A percentile compares a stretch with the other conserved stretches of the same genome.
These are phyloP conservation scores for Drosophila eugracilis DNA, from an alignment of 1,140 invertebrate species.

Conservation along the genomic window DNA sequence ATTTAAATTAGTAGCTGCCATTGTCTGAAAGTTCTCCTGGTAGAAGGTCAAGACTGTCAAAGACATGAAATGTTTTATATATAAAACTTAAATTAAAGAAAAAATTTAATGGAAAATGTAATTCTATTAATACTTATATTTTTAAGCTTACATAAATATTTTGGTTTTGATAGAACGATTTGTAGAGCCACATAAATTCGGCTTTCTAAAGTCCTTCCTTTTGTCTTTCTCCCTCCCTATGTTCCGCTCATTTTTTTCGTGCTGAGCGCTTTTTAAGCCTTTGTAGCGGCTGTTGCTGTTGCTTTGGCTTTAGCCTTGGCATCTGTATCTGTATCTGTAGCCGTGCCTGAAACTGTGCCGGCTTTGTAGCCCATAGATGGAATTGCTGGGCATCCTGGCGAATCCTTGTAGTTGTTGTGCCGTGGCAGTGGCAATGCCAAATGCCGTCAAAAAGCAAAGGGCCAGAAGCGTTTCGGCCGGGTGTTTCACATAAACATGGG, in stretches of 20 bases:
- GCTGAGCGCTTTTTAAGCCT: conserved; percentile 70
- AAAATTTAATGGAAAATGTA: too few relatives aligned
- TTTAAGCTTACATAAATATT: too few relatives aligned
- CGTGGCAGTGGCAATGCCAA: conserved; percentile 54
- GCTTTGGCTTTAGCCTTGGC: conserved; percentile 39
- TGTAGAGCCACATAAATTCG: conserved; percentile 14
- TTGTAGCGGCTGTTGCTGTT: conserved; percentile 66
- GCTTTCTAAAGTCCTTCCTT: background rate
- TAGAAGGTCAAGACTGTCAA: background rate
- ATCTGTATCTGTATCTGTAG: conserved; percentile 37
- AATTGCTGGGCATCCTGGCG: conserved; percentile 34
- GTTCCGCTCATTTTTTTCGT: conserved; percentile 41
- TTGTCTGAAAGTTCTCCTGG: too few relatives aligned
- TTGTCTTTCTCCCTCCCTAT: background rate
- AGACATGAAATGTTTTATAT: too few relatives aligned
- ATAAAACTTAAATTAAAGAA: too few relatives aligned
- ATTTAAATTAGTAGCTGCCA: background rate
- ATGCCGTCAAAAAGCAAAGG: conserved; percentile 75
- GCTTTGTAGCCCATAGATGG: conserved; percentile 48
- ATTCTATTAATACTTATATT: too few relatives aligned
- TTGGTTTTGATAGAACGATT: background rate
- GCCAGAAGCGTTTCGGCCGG: conserved; percentile 57
- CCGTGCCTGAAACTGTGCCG: conserved; percentile 50
- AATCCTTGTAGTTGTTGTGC: conserved; percentile 51
- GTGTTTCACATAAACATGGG: conserved; percentile 63